Conservation (phyloP, 2,888 invertebrate genomes). For the Trissolcus japonicus region DNA sequence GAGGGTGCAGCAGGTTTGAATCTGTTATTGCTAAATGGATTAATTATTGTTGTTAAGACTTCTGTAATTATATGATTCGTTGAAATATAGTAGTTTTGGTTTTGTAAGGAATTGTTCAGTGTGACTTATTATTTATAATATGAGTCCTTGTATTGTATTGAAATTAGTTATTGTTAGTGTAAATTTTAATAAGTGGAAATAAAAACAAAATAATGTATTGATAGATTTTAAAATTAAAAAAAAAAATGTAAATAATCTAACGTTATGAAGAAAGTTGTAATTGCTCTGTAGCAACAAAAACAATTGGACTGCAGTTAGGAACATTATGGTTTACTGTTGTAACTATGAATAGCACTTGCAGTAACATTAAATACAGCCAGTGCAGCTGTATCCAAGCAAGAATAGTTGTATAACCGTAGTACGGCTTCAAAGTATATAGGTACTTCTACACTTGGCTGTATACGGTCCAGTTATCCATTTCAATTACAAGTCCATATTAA, state of each 20-base stretch:
- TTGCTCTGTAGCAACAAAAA: neutral
- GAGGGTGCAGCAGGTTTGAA: slow-evolving; percentile 17
- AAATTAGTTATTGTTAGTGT: too few relatives aligned
- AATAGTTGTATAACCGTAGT: slow-evolving; percentile 30
- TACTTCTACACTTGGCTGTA: slow-evolving; percentile 19
- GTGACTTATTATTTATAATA: too few relatives aligned
- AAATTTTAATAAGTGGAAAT: neutral
- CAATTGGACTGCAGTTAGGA: slow-evolving; percentile 6
- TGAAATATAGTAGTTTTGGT: too few relatives aligned
- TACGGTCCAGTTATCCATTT: slow-evolving; percentile 17
- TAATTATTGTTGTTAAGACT: slow-evolving; percentile 13
- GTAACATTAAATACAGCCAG: slow-evolving; percentile 15
- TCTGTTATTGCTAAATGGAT: slow-evolving; percentile 3
- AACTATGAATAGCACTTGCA: slow-evolving; percentile 24
- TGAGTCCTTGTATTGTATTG: too few relatives aligned
- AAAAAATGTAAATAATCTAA: neutral
- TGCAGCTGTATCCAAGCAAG: slow-evolving; percentile 9
- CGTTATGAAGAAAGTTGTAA: slow-evolving; percentile 2
- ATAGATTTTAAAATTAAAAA: neutral
- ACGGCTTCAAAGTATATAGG: slow-evolving; percentile 18
- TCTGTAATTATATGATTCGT: too few relatives aligned
- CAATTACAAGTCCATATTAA: slow-evolving; percentile 18
- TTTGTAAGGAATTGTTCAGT: too few relatives aligned
- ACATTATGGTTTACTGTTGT: slow-evolving; percentile 14
- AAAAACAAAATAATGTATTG: neutral